phyloP scores from a whole-genome alignment of 2,113 vertebrate species.

The Lethenteron camtschaticum region DNA sequence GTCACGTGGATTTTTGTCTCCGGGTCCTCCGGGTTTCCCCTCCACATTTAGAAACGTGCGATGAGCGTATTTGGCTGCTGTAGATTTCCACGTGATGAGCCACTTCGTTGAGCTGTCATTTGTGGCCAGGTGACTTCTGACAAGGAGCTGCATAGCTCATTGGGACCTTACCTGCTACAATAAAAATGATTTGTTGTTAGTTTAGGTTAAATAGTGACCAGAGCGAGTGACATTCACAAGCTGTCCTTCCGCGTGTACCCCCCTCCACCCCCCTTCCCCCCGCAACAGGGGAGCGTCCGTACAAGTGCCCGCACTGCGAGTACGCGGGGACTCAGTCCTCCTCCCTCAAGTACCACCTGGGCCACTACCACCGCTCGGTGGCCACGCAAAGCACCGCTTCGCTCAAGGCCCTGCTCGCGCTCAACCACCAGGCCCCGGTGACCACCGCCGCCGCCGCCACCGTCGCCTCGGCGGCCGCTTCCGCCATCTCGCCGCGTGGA shows the following conservation, averaged over 20 bases:
- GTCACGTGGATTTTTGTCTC: no score
- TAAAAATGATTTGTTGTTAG: no score
- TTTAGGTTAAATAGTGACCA: no score
- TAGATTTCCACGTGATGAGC: no score
- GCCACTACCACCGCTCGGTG: conserved; percentile 40
- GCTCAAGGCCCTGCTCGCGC: neutral
- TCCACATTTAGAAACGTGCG: no score
- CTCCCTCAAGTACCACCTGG: conserved; percentile 67
- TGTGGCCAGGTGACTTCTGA: no score
- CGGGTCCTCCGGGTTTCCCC: no score
- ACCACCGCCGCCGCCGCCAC: neutral
- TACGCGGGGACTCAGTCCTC: conserved; percentile 70
- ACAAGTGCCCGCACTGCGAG: conserved; percentile 77
- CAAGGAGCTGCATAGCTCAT: no score
- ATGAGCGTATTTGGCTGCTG: no score
- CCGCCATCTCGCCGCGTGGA: neutral
- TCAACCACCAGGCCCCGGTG: neutral
- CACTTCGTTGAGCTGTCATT: no score
- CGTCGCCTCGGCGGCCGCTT: neutral
- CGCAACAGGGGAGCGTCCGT: conserved; percentile 49
- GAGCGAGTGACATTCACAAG: no score
- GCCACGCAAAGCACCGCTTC: neutral
- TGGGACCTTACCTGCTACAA: no score
- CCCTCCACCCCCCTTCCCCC: neutral
- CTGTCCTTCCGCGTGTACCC: neutral